Evolutionary conservation across 1,140 invertebrate species (phyloP).

Genomic region (Orius insidiosus): DNA sequence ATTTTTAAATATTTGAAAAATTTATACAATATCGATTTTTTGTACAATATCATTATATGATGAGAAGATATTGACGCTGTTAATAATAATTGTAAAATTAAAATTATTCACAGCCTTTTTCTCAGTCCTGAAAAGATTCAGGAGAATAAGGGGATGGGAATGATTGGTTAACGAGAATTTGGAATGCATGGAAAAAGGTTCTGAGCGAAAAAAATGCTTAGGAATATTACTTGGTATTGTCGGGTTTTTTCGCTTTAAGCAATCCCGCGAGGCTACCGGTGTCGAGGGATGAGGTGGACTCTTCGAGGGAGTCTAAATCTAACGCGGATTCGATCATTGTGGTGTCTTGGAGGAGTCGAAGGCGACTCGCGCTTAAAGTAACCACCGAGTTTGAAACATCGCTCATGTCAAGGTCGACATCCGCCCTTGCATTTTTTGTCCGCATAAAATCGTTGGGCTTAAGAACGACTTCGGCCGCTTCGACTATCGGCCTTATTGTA

Average conservation of each 20-base stretch:
- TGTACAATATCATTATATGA: too few species aligned
- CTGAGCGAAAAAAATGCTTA: too few species aligned
- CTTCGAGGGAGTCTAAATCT: conserved; percentile 64
- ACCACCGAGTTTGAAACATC: conserved; percentile 14
- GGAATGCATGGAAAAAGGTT: too few species aligned
- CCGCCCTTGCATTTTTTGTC: conserved; percentile 1
- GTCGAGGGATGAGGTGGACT: conserved; percentile 33
- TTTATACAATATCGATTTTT: too few species aligned
- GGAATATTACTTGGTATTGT: too few species aligned
- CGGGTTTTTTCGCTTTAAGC: conserved; percentile 24
- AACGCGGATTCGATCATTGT: conserved; percentile 75
- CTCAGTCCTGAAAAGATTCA: too few species aligned
- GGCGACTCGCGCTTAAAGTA: conserved; percentile 35
- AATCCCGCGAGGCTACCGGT: conserved; percentile 35
- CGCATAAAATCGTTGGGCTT: conserved; percentile 9
- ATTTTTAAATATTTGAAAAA: too few species aligned
- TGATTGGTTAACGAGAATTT: too few species aligned
- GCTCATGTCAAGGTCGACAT: conserved; percentile 20
- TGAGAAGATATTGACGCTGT: too few species aligned
- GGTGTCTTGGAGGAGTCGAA: conserved; percentile 57
- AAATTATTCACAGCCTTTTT: too few species aligned
- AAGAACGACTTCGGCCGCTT: conserved; percentile 9
- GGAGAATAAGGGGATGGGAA: too few species aligned
- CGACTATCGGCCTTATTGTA: conserved; percentile 2
- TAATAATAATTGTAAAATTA: too few species aligned